Conservation (phyloP, 2,888 invertebrate genomes). For the Pteria penguin region DNA sequence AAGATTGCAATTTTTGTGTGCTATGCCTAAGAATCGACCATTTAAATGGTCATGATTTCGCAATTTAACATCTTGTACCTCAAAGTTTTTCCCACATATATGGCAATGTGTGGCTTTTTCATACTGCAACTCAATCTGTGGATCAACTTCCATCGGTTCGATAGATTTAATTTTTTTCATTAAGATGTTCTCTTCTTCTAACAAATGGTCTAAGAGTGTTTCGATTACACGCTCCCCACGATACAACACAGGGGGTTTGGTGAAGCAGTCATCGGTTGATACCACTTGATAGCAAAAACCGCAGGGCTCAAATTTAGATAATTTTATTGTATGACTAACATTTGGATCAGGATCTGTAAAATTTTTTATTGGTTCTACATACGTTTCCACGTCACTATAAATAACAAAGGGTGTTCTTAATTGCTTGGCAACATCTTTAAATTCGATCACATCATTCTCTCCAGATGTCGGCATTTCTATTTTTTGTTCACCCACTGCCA, state of each 20-base stretch:
- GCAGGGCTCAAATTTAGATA: slow-evolving; percentile 30
- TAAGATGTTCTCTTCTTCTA: slow-evolving; percentile 42
- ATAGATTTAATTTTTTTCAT: slow-evolving; percentile 19
- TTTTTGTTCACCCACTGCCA: slow-evolving; percentile 39
- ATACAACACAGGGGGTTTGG: slow-evolving; percentile 38
- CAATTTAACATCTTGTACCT: slow-evolving; percentile 9
- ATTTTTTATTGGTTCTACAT: slow-evolving; percentile 21
- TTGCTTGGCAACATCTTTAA: slow-evolving; percentile 43
- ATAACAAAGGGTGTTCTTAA: neutral
- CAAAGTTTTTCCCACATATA: slow-evolving; percentile 29
- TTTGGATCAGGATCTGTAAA: neutral
- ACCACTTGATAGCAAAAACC: slow-evolving; percentile 42
- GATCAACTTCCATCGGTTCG: slow-evolving; percentile 34
- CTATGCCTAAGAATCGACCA: slow-evolving; percentile 22
- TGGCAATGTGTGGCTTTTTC: slow-evolving; percentile 22
- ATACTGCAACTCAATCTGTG: slow-evolving; percentile 11
- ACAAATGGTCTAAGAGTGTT: slow-evolving; percentile 30
- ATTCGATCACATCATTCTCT: slow-evolving; percentile 40
- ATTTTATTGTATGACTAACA: slow-evolving; percentile 4
- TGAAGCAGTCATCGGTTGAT: slow-evolving; percentile 33
- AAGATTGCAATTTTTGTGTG: slow-evolving; percentile 27
- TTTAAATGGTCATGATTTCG: slow-evolving; percentile 25
- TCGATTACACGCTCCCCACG: slow-evolving; percentile 27
- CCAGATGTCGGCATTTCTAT: slow-evolving; percentile 40
- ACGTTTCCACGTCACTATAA: slow-evolving; percentile 34